Evolutionary conservation across 2,113 vertebrate genomes (phyloP).

Genomic region (Thryonomys swinderianus): DNA sequence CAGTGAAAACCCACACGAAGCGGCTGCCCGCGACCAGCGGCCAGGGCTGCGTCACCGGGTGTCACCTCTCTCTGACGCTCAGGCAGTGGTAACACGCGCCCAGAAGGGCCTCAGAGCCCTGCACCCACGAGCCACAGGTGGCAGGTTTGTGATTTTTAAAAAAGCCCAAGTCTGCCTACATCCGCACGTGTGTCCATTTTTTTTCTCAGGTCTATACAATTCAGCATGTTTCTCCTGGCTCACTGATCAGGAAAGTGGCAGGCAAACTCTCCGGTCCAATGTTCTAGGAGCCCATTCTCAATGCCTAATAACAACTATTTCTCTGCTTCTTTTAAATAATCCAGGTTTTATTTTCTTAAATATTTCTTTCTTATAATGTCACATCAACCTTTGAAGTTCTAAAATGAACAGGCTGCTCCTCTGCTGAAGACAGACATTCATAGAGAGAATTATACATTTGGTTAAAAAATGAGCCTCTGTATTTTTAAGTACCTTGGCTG

Average conservation of each 20-base stretch:
- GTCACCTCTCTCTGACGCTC: neutral
- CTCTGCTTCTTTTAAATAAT: constrained; percentile 41
- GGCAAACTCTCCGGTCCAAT: constrained; percentile 22
- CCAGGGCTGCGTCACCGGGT: neutral
- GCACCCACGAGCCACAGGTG: neutral
- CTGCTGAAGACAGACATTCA: constrained; percentile 5
- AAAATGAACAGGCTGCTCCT: neutral
- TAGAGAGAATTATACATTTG: neutral
- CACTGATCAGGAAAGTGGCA: neutral
- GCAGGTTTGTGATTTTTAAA: neutral
- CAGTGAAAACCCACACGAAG: too few species aligned
- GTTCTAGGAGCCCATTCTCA: neutral
- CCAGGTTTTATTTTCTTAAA: neutral
- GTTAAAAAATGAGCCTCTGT: neutral
- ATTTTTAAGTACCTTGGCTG: neutral
- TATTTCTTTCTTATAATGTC: neutral
- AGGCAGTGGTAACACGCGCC: neutral
- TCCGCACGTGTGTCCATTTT: neutral
- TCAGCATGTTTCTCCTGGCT: neutral
- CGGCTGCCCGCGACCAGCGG: too few species aligned
- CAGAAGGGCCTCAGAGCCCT: neutral
- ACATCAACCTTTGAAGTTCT: constrained; percentile 42
- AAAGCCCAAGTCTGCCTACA: neutral
- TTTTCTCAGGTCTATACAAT: neutral
- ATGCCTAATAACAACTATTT: neutral